Conservation (phyloP, 2,888 invertebrate species). For the Pheosia tremula region DNA sequence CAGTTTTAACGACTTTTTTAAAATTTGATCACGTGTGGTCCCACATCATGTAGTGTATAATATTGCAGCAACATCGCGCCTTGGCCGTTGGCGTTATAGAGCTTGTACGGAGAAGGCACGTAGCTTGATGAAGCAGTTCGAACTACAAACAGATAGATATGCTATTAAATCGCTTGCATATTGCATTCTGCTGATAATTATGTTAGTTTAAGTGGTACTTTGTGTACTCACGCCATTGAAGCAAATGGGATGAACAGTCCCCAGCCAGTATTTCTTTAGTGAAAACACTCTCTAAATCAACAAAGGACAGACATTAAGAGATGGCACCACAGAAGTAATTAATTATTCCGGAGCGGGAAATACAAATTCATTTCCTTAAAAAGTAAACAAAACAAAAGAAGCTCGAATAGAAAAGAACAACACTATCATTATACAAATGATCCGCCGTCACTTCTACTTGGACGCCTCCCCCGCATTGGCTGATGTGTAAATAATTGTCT, state of each 20-base stretch:
- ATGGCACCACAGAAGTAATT: background rate
- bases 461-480: background rate
- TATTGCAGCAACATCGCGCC: no score
- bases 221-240: no score
- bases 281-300: no score
- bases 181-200: background rate
- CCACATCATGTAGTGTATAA: no score
- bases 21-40: no score
- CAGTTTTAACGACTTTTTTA: no score
- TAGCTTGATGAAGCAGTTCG: background rate
- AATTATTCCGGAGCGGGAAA: background rate
- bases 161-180: background rate
- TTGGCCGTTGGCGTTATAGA: background rate
- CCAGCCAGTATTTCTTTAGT: no score
- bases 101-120: background rate
- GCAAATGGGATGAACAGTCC: no score
- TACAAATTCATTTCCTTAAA: background rate
- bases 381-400: background rate
- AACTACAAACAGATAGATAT: background rate
- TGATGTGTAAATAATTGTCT: slow-evolving; percentile 7
- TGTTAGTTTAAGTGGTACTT: no score
- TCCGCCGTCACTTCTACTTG: background rate
- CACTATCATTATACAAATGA: background rate
- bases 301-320: background rate
- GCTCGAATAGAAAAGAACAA: background rate